Evolutionary conservation across 2,797 vertebrate species (phyloP).

Genomic region (Epinephelus malabaricus): DNA sequence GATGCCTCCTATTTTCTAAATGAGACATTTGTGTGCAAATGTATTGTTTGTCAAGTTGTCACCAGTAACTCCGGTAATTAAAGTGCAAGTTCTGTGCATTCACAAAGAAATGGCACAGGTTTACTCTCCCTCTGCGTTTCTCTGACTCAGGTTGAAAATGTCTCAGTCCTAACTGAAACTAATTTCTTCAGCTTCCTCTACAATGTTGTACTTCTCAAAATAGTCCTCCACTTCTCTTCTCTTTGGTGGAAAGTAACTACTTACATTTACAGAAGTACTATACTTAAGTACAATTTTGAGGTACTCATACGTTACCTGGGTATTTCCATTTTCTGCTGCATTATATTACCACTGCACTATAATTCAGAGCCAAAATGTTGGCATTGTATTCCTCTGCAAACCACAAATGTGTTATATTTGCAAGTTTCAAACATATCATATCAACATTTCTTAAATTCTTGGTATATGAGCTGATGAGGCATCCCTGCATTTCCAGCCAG

Average conservation of each 20-base stretch:
- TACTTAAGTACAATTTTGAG: neutral
- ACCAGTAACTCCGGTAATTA: constrained; percentile 60
- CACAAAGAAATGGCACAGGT: constrained; percentile 13
- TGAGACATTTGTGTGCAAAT: constrained; percentile 83
- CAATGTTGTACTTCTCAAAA: constrained; percentile 5
- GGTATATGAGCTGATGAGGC: too few relatives aligned
- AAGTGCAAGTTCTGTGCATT: constrained; percentile 49
- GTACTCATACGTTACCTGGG: neutral
- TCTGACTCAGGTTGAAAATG: constrained; percentile 11
- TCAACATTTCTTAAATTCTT: too few relatives aligned
- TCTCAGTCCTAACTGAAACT: constrained; percentile 8
- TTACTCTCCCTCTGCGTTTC: constrained; percentile 4
- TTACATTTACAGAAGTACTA: neutral
- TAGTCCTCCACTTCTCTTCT: constrained; percentile 12
- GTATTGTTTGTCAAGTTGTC: constrained; percentile 78
- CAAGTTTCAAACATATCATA: too few relatives aligned
- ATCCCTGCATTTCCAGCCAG: too few relatives aligned
- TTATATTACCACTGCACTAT: too few relatives aligned
- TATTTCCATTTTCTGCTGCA: neutral
- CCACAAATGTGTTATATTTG: too few relatives aligned
- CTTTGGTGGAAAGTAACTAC: neutral
- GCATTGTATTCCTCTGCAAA: too few relatives aligned
- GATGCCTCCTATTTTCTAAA: constrained; percentile 76
- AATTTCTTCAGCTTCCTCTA: constrained; percentile 21
- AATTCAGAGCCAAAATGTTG: neutral